Evolutionary conservation across 1,140 invertebrate genomes (phyloP).

Genomic region (Orchestia grillus): DNA sequence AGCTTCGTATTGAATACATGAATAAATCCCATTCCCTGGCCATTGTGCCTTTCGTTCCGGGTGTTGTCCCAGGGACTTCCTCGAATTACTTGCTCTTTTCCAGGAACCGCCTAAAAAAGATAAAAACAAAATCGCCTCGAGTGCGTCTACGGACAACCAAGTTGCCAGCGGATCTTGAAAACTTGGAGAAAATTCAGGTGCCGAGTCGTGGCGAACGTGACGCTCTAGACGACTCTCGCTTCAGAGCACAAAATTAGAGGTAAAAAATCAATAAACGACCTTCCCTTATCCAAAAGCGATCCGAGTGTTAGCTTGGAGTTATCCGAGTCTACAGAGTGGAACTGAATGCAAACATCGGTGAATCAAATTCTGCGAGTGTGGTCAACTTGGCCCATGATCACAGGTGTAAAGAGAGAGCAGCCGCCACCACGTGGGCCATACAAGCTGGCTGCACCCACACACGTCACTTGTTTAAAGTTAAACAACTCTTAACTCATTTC

Average conservation of each 20-base stretch:
- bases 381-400: neutral
- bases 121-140: slow-evolving; percentile 8
- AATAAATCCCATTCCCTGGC: slow-evolving; percentile 50
- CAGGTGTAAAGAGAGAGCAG: neutral
- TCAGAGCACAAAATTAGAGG: neutral
- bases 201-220: slow-evolving; percentile 25
- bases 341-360: neutral
- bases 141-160: neutral
- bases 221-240: slow-evolving; percentile 3
- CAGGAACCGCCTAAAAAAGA: slow-evolving; percentile 22
- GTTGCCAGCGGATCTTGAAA: slow-evolving; percentile 2
- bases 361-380: neutral
- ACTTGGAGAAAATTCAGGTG: slow-evolving; percentile 26
- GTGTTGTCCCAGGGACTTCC: slow-evolving; percentile 47
- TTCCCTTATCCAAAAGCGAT: neutral
- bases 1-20: slow-evolving; percentile 38
- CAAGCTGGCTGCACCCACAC: no score
- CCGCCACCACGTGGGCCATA: no score
- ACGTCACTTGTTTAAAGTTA: neutral
- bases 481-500: neutral
- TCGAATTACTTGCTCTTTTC: slow-evolving; percentile 55
- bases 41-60: slow-evolving; percentile 55
- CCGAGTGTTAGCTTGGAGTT: neutral
- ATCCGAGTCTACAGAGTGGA: neutral
- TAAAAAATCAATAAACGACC: neutral